Evolutionary conservation across 2,888 invertebrate species (phyloP), one percentile per base, ranked within the genome.

Genomic region (Lumbricus terrestris): DNA sequence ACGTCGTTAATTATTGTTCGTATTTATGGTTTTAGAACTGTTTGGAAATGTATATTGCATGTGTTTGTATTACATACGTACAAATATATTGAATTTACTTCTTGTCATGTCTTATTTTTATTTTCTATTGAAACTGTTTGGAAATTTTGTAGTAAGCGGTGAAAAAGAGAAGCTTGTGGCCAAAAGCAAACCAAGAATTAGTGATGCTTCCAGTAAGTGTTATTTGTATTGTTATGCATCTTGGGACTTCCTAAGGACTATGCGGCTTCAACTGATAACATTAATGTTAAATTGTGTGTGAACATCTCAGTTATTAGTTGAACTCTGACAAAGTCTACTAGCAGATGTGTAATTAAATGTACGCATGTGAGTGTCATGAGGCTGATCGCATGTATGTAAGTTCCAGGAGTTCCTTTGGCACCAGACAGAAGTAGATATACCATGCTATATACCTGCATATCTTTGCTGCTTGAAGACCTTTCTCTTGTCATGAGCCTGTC

Each of bases 151-250:
- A 69, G 69, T 13, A n/a, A 69, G 69, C 40, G 18, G 23, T 20
- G 40, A 34, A 85, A 33, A 85, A 33, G 35, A 35, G 35, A 85
- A 85, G 20, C 85, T 85, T 34, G 85, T 85, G 34, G 6, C 34
- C n/a, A 23, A 6, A n/a, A 35, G 35, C 1, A 37, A 85, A 23
- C 85, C 85, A 85, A 23, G 37, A 35, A 85, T 85, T 23, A 85
- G 85, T 37, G 85, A 85, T 85, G 85, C 35, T 23, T 85, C 85
- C 85, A 85, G 85, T 85, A 85, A 85, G 85, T 85, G 5, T 37
- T 85, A 23, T 23, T 69, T 29, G 69, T 69, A n/a, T 69, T 69
- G 11, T 69, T 8, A 11, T 29, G 29, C n/a, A 69, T 69, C 11
- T 29, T n/a, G 2, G 29, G n/a, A 29, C 6, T 69, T n/a, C 16